A percentile compares a stretch with the other conserved stretches of the same genome.
Evolutionary conservation across 2,888 invertebrate genomes (phyloP).

Genomic region (Embidobia sp.): DNA sequence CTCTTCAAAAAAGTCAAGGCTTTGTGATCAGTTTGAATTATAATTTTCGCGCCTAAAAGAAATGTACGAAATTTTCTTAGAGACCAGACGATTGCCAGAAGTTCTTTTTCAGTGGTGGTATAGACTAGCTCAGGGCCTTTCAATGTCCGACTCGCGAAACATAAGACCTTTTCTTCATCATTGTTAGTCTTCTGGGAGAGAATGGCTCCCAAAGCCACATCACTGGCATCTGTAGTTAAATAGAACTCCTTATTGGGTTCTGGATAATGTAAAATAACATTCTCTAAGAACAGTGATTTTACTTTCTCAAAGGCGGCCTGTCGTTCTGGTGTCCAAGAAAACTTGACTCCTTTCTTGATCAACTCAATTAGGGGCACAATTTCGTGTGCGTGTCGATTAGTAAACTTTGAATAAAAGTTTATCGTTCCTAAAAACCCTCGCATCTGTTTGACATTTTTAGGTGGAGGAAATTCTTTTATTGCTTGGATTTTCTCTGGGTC

Average conservation of each 20-base stretch:
- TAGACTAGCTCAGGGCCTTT: slow-evolving; percentile 62
- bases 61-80: slow-evolving; percentile 69
- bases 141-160: slow-evolving; percentile 66
- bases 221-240: slow-evolving; percentile 39
- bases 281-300: slow-evolving; percentile 9
- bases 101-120: slow-evolving; percentile 69
- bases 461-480: too few species aligned
- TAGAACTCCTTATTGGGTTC: slow-evolving; percentile 15
- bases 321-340: slow-evolving; percentile 1
- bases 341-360: too few species aligned
- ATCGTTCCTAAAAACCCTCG: too few species aligned
- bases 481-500: too few species aligned
- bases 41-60: slow-evolving; percentile 61
- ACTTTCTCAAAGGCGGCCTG: neutral
- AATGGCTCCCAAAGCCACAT: slow-evolving; percentile 41
- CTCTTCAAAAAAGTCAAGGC: slow-evolving; percentile 67
- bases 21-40: slow-evolving; percentile 69
- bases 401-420: too few species aligned
- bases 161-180: slow-evolving; percentile 42
- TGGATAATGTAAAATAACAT: slow-evolving; percentile 1
- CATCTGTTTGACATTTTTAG: too few species aligned
- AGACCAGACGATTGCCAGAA: slow-evolving; percentile 67
- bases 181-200: slow-evolving; percentile 25
- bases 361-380: too few species aligned
- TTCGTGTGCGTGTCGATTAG: too few species aligned